Evolutionary conservation across 2,888 invertebrate genomes (phyloP).

Genomic region (Philhelius pedissequus): DNA sequence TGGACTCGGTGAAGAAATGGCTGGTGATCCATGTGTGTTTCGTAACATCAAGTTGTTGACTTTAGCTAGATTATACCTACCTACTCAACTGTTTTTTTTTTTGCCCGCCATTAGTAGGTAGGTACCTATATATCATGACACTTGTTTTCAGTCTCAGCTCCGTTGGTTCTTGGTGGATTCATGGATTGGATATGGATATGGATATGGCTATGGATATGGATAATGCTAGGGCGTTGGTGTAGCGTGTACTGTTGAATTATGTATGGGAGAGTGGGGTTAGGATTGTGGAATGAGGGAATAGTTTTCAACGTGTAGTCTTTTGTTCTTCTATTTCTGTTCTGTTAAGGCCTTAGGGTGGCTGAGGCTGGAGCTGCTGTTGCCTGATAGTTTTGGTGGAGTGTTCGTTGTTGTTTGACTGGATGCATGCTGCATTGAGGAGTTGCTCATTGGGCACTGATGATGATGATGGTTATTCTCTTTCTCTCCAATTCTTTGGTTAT

Average conservation of each 20-base stretch:
- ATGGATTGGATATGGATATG: slow-evolving; percentile 20
- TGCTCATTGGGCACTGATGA: slow-evolving; percentile 36
- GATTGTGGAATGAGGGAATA: background rate
- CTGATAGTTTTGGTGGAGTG: slow-evolving; percentile 39
- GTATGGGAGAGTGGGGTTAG: background rate
- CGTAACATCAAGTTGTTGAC: slow-evolving; percentile 57
- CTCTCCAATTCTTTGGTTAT: slow-evolving; percentile 33
- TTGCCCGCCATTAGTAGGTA: no score
- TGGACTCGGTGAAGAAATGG: slow-evolving; percentile 45
- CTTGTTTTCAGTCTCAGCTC: slow-evolving; percentile 55
- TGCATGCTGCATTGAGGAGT: slow-evolving; percentile 46
- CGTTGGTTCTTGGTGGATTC: slow-evolving; percentile 8
- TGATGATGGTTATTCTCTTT: slow-evolving; percentile 41
- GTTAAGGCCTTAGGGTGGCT: slow-evolving; percentile 26
- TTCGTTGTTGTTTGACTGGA: slow-evolving; percentile 55
- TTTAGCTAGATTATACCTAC: slow-evolving; percentile 27
- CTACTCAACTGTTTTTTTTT: slow-evolving; percentile 17
- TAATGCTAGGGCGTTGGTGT: slow-evolving; percentile 39
- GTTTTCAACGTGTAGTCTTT: slow-evolving; percentile 53
- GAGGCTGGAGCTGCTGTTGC: background rate
- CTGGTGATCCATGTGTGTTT: slow-evolving; percentile 39
- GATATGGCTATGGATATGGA: slow-evolving; percentile 36
- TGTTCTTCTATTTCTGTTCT: slow-evolving; percentile 59
- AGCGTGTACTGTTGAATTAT: slow-evolving; percentile 29
- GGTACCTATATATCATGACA: slow-evolving; percentile 65